These are phyloP conservation scores for Channa striata DNA, from an alignment of 2,797 vertebrate genomes.

Conservation along the genomic window DNA sequence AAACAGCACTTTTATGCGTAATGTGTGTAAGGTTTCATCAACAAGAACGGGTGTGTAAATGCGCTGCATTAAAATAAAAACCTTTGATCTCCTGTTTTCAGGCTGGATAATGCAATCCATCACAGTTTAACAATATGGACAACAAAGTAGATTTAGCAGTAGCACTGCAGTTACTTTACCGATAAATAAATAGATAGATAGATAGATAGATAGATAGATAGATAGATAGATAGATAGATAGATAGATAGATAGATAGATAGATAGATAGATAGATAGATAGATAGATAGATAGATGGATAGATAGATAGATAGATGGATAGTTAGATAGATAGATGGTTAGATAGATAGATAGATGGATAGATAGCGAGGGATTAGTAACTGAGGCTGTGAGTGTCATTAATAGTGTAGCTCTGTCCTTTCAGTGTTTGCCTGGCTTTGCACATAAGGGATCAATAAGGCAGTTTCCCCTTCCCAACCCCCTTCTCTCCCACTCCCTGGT, in stretches of 20 bases:
- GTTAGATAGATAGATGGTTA: slow-evolving; percentile 67
- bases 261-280: slow-evolving; percentile 55
- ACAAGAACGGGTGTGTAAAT: neutral
- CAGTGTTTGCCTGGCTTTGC: slow-evolving; percentile 86
- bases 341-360: slow-evolving; percentile 66
- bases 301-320: slow-evolving; percentile 64
- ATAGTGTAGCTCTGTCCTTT: slow-evolving; percentile 83
- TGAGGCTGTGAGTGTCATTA: slow-evolving; percentile 76
- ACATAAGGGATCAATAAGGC: slow-evolving; percentile 85
- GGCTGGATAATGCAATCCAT: neutral
- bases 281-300: slow-evolving; percentile 34
- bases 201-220: slow-evolving; percentile 29
- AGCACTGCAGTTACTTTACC: neutral
- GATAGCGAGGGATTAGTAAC: slow-evolving; percentile 68
- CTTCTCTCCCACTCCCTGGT: slow-evolving; percentile 65
- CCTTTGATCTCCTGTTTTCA: neutral
- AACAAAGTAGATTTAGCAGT: neutral
- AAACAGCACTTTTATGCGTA: neutral
- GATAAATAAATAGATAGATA: slow-evolving; percentile 18
- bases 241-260: slow-evolving; percentile 44
- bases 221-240: slow-evolving; percentile 24
- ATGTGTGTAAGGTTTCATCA: neutral
- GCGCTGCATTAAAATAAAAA: neutral
- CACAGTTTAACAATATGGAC: neutral
- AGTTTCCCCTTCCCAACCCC: slow-evolving; percentile 80